Base-by-base conservation (phyloP, 1,140 invertebrate species). In the Bombus waltoni region DNA sequence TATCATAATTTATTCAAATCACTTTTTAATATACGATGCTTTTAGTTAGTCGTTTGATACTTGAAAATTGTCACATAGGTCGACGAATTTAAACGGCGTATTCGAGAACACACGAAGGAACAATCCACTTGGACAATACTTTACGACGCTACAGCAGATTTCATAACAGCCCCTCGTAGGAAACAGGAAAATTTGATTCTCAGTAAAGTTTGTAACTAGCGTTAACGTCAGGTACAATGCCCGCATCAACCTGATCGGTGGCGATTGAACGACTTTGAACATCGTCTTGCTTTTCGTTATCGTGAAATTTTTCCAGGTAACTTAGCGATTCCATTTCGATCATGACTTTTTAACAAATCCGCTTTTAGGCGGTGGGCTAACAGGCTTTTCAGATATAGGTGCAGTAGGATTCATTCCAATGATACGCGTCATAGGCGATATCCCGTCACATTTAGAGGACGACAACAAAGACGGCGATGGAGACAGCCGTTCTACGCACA, bases 401-500 rank as follows among this genome's bases (percentile, higher is more conserved):
- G 94, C 93, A n/a, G 96, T 96, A 25, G 96, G 96, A 91, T 96
- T 95, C 86, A 96, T 93, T 32, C 95, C 96, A 6, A 94, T 73
- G 80, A 76, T 68, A 10, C 87, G 73, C 66, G 86, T 66, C 35
- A 32, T 8, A 8, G 92, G 59, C 38, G 92, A 81, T 80, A 13
- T 87, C 25, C 83, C 32, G 62, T 81, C 89, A 72, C 38, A 89
- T 70, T 76, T 91, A 1, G 91, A 79, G 68, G 82, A 38, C 47
- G 91, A 85, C 38, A 91, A 86, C 25, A 77, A 66, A 47, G 91
- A 88, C 15, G 89, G 86, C 18, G 93, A 92, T 25, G 96, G 95
- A 3, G 92, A 95, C 10, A 88, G 85, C 90, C 96, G 94, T 90
- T 97, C 96, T 76, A 97, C 96, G 5, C 96, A 96, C 94, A 97